phyloP scores from a whole-genome alignment of 2,888 invertebrate species.

The Agrypnus murinus region DNA sequence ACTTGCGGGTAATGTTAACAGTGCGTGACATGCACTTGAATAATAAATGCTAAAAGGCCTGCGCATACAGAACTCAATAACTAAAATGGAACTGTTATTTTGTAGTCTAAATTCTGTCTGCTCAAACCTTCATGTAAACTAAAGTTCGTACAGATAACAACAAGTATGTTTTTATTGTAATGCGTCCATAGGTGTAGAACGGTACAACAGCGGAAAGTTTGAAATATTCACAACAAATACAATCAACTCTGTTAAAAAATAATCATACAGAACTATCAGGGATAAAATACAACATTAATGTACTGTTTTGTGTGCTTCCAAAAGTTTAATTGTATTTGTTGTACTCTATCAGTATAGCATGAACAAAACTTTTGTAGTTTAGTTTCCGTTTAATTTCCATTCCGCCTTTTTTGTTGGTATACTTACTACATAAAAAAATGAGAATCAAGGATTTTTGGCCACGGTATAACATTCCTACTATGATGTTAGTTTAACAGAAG shows the following conservation, averaged over 20 bases:
- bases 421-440: too few species aligned
- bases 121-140: constrained; percentile 46
- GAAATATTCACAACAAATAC: constrained; percentile 12
- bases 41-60: constrained; percentile 30
- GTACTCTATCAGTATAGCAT: constrained; percentile 1
- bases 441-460: too few species aligned
- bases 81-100: neutral
- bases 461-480: too few species aligned
- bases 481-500: too few species aligned
- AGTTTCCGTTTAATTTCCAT: too few species aligned
- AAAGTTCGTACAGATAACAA: constrained; percentile 57
- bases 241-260: constrained; percentile 11
- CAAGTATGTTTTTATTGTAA: constrained; percentile 62
- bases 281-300: neutral
- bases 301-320: constrained; percentile 5
- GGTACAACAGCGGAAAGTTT: constrained; percentile 24
- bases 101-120: constrained; percentile 4
- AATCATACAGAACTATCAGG: neutral
- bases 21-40: constrained; percentile 63
- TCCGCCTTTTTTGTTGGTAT: too few species aligned
- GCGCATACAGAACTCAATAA: constrained; percentile 35
- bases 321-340: constrained; percentile 13
- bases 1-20: constrained; percentile 62
- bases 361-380: constrained; percentile 18
- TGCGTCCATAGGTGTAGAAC: constrained; percentile 52